Evolutionary conservation across 2,888 invertebrate genomes (phyloP), one percentile per base, ranked within the genome.

Genomic region (Macaria notata): DNA sequence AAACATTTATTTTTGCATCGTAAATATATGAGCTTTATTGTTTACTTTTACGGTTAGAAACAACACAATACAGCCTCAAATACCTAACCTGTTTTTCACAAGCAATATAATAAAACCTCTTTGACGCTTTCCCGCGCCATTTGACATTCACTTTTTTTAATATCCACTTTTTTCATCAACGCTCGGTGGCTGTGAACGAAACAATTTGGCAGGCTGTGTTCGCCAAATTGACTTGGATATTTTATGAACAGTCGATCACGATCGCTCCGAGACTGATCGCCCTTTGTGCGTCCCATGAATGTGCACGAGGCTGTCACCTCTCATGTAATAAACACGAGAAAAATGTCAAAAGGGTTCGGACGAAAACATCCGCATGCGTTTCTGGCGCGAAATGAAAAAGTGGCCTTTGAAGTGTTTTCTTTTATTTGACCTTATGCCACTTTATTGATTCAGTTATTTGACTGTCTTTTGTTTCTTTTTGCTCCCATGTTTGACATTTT

Each of bases 141-240:
- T 58, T 46, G 61, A 50, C 42, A 43, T 41, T 38, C 8, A 29
- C 30, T 43, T 33, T 38, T 71, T 77, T 74, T 66, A 68, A 68
- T 64, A 41, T 41, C 8, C 69, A 66, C 71, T 78, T 71, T 79
- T 80, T 82, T 81, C 76, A 80, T 80, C 77, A 79, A 70, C 74
- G 65, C 41, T 5, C 41, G 8, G 81, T 72, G 64, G 71, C 65
- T 76, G 65, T 75, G 78, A 77, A 62, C 74, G 66, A 79, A 79
- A 79, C 80, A 78, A 81, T 79, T 77, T 79, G 61, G 72, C 58
- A 52, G 72, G 70, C 72, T 69, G 71, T 78, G 75, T 79, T 79
- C 73, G 75, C 71, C 65, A 79, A 82, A 84, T 84, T 83, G 83
- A 78, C 72, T 76, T 62, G 57, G 73, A 76, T 83, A 77, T 83